Base-by-base conservation (phyloP, 2,888 invertebrate species). In the Belgica antarctica region DNA sequence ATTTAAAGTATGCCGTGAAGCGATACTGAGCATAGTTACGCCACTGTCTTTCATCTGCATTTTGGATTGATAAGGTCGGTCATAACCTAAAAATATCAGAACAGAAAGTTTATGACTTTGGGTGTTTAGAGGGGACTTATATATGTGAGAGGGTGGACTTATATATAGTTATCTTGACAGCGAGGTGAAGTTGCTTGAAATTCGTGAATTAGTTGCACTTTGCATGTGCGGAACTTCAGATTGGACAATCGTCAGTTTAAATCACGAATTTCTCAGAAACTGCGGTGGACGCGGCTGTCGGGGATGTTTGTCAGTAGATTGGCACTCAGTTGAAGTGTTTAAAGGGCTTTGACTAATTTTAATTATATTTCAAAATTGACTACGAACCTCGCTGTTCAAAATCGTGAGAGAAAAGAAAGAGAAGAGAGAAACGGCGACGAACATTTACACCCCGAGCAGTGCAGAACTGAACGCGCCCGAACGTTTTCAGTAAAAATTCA, bases 21-120 rank as follows among this genome's bases (percentile, higher is more conserved):
- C 68, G n/a, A 68, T 8, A 27, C 52, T 52, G 52, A 68, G 68
- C 68, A 68, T 68, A 68, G 68, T 68, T 68, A 68, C 68, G 68
- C 68, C 68, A 57, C 52, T 59, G 25, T 24, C 52, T 22, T 52
- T 31, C n/a, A 28, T 57, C 31, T 15, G 12, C 24, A 68, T 10
- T 28, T 28, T 27, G 25, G 24, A 52, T 17, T n/a, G 41, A 41
- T n/a, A 24, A 12, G 27, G 28, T 31, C 22, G 2, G 0, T n/a
- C 3, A 15, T 28, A 66, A 66, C 66, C 66, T 66, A 66, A 47
- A 28, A 47, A 66, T 2, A 19, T 41, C n/a, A 41, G 3, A 10
- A 28, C 17, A 52, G 10, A 62, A 27, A 15, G 28, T 27, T 27
- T 19, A 22, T 59, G 8, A 15, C 1, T 17, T 62, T 28, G 31